Evolutionary conservation across 2,888 invertebrate species (phyloP), one percentile per base, ranked within the genome.

Genomic region (Eristalis tenax): DNA sequence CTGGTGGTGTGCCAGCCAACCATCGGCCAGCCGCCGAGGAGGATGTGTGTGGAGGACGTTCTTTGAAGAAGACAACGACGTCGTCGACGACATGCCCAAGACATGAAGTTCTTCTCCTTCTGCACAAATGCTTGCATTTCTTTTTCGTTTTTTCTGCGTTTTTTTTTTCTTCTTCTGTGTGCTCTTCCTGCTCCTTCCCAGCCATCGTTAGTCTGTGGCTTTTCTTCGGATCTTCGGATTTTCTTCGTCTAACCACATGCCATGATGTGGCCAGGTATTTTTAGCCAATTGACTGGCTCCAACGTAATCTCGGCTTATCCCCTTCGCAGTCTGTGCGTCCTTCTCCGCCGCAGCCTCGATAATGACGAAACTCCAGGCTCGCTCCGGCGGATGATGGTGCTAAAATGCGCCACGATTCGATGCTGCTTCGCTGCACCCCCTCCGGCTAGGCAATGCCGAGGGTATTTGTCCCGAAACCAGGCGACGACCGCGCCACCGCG

Each of bases 201-300:
- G 59, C 59, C 32, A 18, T 71, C 38, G 81, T 81, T 56, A 50
- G 65, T 59, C 70, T 74, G 78, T 79, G 75, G 78, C 65, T 86
- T 86, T 86, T 75, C 85, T 73, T 81, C 81, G n/a, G 81, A 18
- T 75, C 85, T 77, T 81, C 81, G n/a, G 81, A 74, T 82, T 85
- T 85, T 86, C 87, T 83, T 83, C 75, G 38, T 77, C 80, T 80
- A 83, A 83, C 87, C 87, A 73, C 87, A 87, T 87, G 83, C 79
- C 79, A 87, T 68, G 83, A 76, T 87, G 83, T 80, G 80, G 87
- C 83, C 87, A 80, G 84, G 84, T 84, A 88, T 88, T 88, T 88
- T 84, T 88, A 88, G 88, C 88, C 88, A 88, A 84, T 84, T 88
- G 88, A 88, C 84, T 84, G 88, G 88, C 88, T 88, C 80, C 88